Percentiles rank a stretch among this genome's conserved stretches.
Conservation (phyloP, 2,888 invertebrate genomes). For the Mamestra brassicae region DNA sequence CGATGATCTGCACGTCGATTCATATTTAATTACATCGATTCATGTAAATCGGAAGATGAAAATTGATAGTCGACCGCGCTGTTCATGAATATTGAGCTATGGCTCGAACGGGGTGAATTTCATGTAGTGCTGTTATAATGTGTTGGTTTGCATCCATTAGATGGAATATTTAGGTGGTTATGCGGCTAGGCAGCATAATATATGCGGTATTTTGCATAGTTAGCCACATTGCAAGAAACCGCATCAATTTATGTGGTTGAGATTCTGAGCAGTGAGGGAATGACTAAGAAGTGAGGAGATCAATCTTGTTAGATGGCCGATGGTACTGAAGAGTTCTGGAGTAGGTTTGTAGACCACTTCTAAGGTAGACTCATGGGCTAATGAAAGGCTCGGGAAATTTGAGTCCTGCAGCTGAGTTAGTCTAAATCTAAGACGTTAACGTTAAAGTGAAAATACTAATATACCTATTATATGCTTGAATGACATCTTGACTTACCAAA, state of each 20-base stretch:
- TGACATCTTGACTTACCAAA: no score
- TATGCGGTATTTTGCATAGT: no score
- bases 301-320: background rate
- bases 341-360: background rate
- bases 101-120: constrained; percentile 49
- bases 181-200: background rate
- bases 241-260: background rate
- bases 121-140: constrained; percentile 59
- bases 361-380: background rate
- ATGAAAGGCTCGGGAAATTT: no score
- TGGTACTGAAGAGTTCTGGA: background rate
- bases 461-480: no score
- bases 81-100: constrained; percentile 68
- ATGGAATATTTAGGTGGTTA: constrained; percentile 23
- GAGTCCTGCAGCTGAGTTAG: no score
- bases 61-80: constrained; percentile 63
- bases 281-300: background rate
- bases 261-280: background rate
- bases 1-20: constrained; percentile 52
- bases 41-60: constrained; percentile 67
- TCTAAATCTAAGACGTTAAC: no score
- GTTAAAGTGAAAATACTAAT: no score
- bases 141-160: constrained; percentile 31
- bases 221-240: no score
- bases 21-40: constrained; percentile 65